Conservation (phyloP, 2,797 vertebrate species). For the Ctenopoma multispine region DNA sequence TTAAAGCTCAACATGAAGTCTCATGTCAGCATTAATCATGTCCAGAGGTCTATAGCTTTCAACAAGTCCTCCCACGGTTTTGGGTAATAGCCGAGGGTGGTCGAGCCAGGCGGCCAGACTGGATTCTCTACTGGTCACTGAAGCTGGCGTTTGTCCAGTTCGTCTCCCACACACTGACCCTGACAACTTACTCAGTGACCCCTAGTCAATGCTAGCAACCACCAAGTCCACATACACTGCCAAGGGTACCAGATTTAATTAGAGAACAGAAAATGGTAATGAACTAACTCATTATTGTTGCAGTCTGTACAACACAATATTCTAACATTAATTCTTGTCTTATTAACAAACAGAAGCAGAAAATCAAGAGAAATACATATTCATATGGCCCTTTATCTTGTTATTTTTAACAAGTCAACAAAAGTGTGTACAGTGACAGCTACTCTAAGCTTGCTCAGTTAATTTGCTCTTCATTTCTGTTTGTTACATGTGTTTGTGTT, state of each 20-base stretch:
- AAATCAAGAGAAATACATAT: slow-evolving; percentile 7
- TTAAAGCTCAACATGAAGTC: slow-evolving; percentile 54
- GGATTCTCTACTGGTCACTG: slow-evolving; percentile 68
- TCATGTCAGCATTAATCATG: slow-evolving; percentile 60
- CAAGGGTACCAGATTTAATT: slow-evolving; percentile 60
- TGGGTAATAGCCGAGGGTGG: slow-evolving; percentile 64
- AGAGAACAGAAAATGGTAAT: slow-evolving; percentile 48
- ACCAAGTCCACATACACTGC: slow-evolving; percentile 44
- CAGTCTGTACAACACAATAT: slow-evolving; percentile 5
- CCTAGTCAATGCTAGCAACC: slow-evolving; percentile 56
- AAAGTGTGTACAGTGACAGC: neutral
- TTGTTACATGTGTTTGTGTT: slow-evolving; percentile 67
- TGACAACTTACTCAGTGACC: slow-evolving; percentile 58
- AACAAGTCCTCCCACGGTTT: slow-evolving; percentile 70
- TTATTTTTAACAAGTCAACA: slow-evolving; percentile 14
- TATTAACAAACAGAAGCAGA: slow-evolving; percentile 24
- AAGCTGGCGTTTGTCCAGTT: slow-evolving; percentile 62
- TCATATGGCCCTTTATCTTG: neutral
- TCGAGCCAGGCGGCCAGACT: slow-evolving; percentile 66
- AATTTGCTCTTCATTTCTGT: slow-evolving; percentile 63
- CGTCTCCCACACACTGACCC: slow-evolving; percentile 74
- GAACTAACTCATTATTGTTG: slow-evolving; percentile 19
- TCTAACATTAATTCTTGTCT: slow-evolving; percentile 10
- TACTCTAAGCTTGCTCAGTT: slow-evolving; percentile 9
- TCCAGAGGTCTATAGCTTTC: slow-evolving; percentile 54